phyloP scores from a whole-genome alignment of 2,888 invertebrate genomes.

The Coelinius sp. region DNA sequence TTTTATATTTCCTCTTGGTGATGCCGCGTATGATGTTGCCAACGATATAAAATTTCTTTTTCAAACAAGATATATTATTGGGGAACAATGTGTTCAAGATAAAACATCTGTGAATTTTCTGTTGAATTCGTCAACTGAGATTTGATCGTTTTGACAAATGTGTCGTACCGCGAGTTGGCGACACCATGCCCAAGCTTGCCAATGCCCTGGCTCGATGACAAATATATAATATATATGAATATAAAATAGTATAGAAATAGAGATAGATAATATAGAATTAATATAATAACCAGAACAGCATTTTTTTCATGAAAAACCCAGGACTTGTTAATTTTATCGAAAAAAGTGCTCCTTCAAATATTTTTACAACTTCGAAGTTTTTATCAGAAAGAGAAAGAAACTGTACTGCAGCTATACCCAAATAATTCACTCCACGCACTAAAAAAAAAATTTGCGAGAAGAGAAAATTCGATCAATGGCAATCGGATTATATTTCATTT shows the following conservation, averaged over 20 bases:
- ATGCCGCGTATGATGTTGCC: slow-evolving; percentile 70
- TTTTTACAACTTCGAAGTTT: slow-evolving; percentile 7
- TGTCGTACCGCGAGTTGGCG: slow-evolving; percentile 66
- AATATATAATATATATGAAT: slow-evolving; percentile 48
- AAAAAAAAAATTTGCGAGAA: not conserved
- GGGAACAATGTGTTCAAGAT: not conserved
- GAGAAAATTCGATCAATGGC: not conserved
- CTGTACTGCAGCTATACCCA: slow-evolving; percentile 69
- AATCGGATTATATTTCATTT: not conserved
- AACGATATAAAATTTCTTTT: slow-evolving; percentile 55
- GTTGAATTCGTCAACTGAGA: slow-evolving; percentile 44
- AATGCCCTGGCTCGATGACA: slow-evolving; percentile 87
- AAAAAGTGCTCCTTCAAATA: slow-evolving; percentile 59
- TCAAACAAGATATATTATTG: slow-evolving; percentile 44
- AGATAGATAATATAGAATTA: slow-evolving; percentile 42
- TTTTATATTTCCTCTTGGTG: slow-evolving; percentile 58
- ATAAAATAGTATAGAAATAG: slow-evolving; percentile 30
- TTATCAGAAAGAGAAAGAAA: slow-evolving; percentile 54
- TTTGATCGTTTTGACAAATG: slow-evolving; percentile 46
- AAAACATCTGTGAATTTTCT: not conserved
- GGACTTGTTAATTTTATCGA: slow-evolving; percentile 56
- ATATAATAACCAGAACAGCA: slow-evolving; percentile 40
- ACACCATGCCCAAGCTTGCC: slow-evolving; percentile 76
- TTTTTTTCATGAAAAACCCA: slow-evolving; percentile 5
- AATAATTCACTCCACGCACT: slow-evolving; percentile 34